Conservation (phyloP, 2,797 vertebrate genomes). For the Clarias platycephalus region DNA sequence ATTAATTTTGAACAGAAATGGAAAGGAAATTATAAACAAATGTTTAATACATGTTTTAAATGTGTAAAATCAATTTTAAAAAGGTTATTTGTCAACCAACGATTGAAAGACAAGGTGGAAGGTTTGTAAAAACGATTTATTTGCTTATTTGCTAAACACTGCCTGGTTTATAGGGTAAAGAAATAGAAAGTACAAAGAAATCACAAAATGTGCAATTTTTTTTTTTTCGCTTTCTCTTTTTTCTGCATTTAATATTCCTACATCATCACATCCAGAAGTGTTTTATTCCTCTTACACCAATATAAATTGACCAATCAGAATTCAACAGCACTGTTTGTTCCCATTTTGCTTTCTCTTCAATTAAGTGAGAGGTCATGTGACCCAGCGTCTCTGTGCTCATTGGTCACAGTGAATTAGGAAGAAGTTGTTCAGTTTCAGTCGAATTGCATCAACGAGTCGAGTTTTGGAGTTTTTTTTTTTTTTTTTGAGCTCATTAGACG, state of each 20-base stretch:
- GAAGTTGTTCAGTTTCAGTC: background rate
- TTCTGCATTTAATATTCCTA: too few species aligned
- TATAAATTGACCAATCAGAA: background rate
- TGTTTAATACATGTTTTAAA: too few species aligned
- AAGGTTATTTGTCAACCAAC: too few species aligned
- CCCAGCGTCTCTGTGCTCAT: background rate
- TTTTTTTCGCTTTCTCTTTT: too few species aligned
- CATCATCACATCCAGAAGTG: background rate
- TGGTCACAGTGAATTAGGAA: background rate
- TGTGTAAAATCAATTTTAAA: too few species aligned
- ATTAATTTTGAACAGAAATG: background rate
- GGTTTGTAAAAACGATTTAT: too few species aligned
- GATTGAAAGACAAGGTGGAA: too few species aligned
- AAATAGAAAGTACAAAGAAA: too few species aligned
- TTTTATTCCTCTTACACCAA: background rate
- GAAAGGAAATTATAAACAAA: background rate
- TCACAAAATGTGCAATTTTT: too few species aligned
- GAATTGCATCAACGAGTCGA: too few species aligned
- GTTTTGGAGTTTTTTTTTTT: background rate
- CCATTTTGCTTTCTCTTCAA: background rate
- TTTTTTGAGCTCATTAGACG: constrained; percentile 38
- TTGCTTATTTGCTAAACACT: too few species aligned
- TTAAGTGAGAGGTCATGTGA: background rate
- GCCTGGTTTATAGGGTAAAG: too few species aligned
- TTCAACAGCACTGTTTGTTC: background rate